A percentile compares a stretch with the other conserved stretches of the same genome.
Conservation (phyloP, 2,888 invertebrate species). For the Mesochorus sp. region DNA sequence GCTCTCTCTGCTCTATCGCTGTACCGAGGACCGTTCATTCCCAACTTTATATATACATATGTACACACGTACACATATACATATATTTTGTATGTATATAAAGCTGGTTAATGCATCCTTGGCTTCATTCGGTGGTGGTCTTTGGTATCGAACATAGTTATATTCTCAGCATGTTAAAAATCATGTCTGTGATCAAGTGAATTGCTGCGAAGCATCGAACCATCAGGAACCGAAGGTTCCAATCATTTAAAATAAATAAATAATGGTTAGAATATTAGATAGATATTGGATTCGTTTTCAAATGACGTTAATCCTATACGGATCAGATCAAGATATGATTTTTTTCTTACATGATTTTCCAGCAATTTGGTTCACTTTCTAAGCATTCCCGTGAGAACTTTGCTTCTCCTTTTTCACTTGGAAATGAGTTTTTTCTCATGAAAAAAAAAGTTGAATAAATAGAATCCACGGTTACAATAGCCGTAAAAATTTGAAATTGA, state of each 20-base stretch:
- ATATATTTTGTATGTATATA: neutral
- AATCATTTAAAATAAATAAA: too few species aligned
- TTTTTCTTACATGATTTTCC: too few species aligned
- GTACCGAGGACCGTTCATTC: constrained; percentile 37
- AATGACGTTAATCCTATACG: too few species aligned
- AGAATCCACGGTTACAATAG: too few species aligned
- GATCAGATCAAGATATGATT: too few species aligned
- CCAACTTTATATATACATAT: neutral
- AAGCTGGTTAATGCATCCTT: neutral
- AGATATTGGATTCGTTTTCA: too few species aligned
- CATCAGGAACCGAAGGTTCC: constrained; percentile 12
- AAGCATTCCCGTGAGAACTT: too few species aligned
- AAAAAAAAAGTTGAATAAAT: too few species aligned
- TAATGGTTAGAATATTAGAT: too few species aligned
- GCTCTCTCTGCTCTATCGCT: constrained; percentile 42
- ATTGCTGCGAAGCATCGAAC: constrained; percentile 13
- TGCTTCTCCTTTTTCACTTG: too few species aligned
- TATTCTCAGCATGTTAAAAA: neutral
- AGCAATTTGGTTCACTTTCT: too few species aligned
- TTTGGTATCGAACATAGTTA: constrained; percentile 3
- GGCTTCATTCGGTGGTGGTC: constrained; percentile 20
- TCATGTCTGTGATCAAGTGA: constrained; percentile 1
- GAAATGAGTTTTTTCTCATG: too few species aligned
- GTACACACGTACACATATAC: neutral
- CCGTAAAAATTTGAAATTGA: neutral